phyloP scores from a whole-genome alignment of 2,888 invertebrate species.

The Lepidochrysops patricia region DNA sequence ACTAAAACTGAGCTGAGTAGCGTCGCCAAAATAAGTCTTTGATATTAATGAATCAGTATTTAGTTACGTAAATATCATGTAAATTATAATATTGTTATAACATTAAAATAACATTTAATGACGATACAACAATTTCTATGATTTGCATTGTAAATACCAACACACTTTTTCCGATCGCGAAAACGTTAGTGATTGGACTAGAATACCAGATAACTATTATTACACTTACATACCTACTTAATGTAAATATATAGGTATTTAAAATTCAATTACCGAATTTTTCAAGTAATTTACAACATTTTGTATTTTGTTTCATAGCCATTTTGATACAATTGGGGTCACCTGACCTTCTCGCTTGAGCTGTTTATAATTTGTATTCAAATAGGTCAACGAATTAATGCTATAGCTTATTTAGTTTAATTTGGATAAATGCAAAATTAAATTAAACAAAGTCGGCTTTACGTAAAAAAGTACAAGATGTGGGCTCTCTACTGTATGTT shows the following conservation, averaged over 20 bases:
- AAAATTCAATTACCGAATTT: neutral
- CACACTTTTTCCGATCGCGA: neutral
- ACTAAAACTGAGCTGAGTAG: neutral
- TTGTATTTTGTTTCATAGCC: neutral
- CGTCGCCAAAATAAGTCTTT: no score
- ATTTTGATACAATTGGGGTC: conserved; percentile 21
- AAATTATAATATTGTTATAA: neutral
- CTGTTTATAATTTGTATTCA: neutral
- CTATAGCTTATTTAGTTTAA: neutral
- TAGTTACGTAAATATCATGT: no score
- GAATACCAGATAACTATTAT: neutral
- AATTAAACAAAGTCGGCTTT: neutral
- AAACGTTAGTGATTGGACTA: neutral
- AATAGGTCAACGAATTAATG: conserved; percentile 12
- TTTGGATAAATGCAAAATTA: neutral
- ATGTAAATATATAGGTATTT: no score
- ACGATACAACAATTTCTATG: neutral
- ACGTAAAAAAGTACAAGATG: neutral
- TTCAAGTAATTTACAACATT: neutral
- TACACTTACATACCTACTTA: no score
- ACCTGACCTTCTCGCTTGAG: conserved; percentile 27
- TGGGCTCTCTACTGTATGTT: no score
- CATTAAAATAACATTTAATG: neutral
- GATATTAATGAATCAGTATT: no score
- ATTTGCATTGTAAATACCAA: neutral